A percentile compares a stretch with the other conserved stretches of the same genome.
These are phyloP conservation scores for Heliconius aoede DNA, from an alignment of 2,888 invertebrate species.

Conservation along the genomic window DNA sequence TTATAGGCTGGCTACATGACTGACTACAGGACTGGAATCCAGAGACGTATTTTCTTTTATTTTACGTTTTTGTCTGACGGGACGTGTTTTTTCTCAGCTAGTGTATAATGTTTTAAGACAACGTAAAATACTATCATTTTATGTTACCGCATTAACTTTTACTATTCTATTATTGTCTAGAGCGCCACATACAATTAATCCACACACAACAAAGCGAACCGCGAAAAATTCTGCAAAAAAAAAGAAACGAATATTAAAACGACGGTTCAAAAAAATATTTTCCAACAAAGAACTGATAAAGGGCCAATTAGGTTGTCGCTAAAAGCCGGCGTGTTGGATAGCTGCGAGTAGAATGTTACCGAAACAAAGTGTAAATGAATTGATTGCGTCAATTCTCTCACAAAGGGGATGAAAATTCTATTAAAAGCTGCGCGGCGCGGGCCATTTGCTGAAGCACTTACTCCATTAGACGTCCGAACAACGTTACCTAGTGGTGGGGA, in stretches of 20 bases:
- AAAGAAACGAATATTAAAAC: no score
- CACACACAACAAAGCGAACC: slow-evolving; percentile 4
- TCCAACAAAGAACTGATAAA: slow-evolving; percentile 50
- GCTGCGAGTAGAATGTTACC: slow-evolving; percentile 66
- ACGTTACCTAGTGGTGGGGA: slow-evolving; percentile 74
- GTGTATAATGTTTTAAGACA: no score
- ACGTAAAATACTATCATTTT: not conserved
- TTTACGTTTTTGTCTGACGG: no score
- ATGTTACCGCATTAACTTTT: not conserved
- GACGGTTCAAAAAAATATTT: slow-evolving; percentile 46
- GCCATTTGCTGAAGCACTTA: slow-evolving; percentile 82
- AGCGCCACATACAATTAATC: not conserved
- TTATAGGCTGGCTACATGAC: no score
- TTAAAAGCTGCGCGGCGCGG: slow-evolving; percentile 82
- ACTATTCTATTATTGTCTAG: not conserved
- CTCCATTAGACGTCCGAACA: slow-evolving; percentile 80
- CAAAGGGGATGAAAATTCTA: slow-evolving; percentile 82
- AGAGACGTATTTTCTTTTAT: no score
- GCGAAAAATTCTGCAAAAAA: not conserved
- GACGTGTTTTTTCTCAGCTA: no score
- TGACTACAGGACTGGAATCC: no score
- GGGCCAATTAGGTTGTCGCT: slow-evolving; percentile 66
- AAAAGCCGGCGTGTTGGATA: slow-evolving; percentile 64
- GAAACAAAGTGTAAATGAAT: slow-evolving; percentile 85
- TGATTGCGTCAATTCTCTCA: slow-evolving; percentile 83